A percentile compares a stretch with the other conserved stretches of the same genome.
phyloP scores from a whole-genome alignment of 2,797 vertebrate genomes.

The Paguma larvata region DNA sequence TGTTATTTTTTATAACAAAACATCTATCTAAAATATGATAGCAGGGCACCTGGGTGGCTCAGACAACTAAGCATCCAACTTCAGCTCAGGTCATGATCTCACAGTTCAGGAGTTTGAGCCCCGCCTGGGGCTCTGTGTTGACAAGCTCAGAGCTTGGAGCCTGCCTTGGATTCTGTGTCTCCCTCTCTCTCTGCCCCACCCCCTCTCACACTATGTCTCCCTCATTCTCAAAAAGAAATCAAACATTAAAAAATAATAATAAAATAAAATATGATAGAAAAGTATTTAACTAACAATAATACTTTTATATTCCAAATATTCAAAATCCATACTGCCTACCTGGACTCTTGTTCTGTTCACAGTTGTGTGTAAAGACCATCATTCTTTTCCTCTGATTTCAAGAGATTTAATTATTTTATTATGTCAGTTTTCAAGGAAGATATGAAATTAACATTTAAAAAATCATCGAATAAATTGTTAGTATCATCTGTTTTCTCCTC shows the following conservation, averaged over 20 bases:
- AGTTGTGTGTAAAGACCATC: background rate
- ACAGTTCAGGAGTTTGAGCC: no score
- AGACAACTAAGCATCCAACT: no score
- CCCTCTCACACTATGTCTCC: accelerated
- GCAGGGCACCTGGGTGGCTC: no score
- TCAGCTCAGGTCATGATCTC: no score
- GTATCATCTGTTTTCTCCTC: background rate
- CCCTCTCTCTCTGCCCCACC: no score
- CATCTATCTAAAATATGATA: background rate
- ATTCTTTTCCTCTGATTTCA: background rate
- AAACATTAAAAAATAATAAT: no score
- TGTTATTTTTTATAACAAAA: conserved; percentile 7
- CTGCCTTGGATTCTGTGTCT: no score
- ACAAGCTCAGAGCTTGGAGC: no score
- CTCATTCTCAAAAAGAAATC: no score
- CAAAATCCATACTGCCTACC: background rate
- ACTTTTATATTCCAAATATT: background rate
- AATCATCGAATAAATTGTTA: background rate
- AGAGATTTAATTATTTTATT: background rate
- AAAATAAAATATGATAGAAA: background rate
- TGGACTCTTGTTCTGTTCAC: background rate
- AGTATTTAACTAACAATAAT: background rate
- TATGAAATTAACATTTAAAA: background rate
- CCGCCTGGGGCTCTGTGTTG: no score
- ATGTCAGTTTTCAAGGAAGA: background rate